Conservation (phyloP, 2,113 vertebrate species). For the Hystrix brachyura region DNA sequence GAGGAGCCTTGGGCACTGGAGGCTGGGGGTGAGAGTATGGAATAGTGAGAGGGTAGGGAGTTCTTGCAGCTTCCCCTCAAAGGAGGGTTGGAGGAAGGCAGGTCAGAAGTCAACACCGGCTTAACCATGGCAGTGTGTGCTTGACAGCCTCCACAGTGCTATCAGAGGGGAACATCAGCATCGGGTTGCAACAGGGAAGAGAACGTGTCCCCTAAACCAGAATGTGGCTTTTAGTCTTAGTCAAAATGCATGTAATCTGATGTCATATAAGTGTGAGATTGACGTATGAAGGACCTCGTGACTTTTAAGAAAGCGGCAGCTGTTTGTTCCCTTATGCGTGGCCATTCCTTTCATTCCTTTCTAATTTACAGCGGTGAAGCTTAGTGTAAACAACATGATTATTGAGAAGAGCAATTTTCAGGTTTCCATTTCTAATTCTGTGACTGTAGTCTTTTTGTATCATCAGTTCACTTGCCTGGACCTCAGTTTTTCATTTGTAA, state of each 20-base stretch:
- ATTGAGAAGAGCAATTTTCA: background rate
- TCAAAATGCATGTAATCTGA: background rate
- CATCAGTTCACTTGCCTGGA: background rate
- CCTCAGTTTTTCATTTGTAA: background rate
- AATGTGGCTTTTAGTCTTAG: background rate
- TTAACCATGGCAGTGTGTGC: slow-evolving; percentile 84
- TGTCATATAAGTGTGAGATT: background rate
- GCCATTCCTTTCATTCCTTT: background rate
- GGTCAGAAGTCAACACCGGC: slow-evolving; percentile 73
- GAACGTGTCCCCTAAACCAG: background rate
- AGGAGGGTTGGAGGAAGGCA: slow-evolving; percentile 40
- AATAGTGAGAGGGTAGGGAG: background rate
- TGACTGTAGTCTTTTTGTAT: background rate
- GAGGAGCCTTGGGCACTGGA: slow-evolving; percentile 16
- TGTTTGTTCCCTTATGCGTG: background rate
- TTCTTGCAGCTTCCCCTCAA: slow-evolving; percentile 40
- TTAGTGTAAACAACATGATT: background rate
- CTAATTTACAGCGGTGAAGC: too few species aligned
- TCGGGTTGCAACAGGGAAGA: slow-evolving; percentile 77
- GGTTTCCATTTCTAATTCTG: background rate
- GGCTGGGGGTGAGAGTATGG: background rate
- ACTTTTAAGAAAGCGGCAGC: background rate
- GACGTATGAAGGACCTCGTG: background rate
- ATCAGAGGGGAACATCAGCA: slow-evolving; percentile 68
- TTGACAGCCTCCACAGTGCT: slow-evolving; percentile 56